Evolutionary conservation across 2,113 vertebrate species (phyloP).

Genomic region (Aix galericulata): DNA sequence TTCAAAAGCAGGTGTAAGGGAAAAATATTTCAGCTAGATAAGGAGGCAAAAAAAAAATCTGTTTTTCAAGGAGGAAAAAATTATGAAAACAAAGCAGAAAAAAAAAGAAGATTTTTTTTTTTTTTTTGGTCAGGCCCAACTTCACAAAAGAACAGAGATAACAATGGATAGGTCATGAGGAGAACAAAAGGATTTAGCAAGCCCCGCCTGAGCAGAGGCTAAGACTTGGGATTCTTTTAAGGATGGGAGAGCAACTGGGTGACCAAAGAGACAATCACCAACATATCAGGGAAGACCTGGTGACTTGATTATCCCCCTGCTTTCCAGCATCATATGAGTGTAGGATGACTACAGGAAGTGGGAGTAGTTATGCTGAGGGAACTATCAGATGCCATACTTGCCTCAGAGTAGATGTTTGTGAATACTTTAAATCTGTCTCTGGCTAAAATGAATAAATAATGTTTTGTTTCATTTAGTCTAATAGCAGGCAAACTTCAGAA

Average conservation of each 20-base stretch:
- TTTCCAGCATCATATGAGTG: background rate
- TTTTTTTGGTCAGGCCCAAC: background rate
- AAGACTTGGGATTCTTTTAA: background rate
- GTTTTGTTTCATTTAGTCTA: background rate
- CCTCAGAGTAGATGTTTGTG: background rate
- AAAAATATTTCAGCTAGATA: background rate
- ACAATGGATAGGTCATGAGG: background rate
- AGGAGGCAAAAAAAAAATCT: background rate
- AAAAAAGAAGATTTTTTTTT: background rate
- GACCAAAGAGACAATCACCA: background rate
- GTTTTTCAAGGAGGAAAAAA: background rate
- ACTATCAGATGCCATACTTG: background rate
- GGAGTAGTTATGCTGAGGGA: background rate
- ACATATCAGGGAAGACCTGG: background rate
- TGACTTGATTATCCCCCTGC: background rate
- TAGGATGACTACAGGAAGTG: background rate
- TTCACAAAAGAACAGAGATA: background rate
- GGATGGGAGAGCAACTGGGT: background rate
- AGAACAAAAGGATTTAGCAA: background rate
- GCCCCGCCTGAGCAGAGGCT: background rate
- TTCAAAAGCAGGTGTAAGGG: background rate
- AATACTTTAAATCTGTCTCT: background rate
- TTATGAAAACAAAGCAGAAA: background rate
- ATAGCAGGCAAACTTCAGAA: background rate
- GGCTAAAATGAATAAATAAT: background rate